A percentile compares a stretch with the other conserved stretches of the same genome.
phyloP scores from a whole-genome alignment of 2,113 vertebrate species.

The Scopus umbretta region DNA sequence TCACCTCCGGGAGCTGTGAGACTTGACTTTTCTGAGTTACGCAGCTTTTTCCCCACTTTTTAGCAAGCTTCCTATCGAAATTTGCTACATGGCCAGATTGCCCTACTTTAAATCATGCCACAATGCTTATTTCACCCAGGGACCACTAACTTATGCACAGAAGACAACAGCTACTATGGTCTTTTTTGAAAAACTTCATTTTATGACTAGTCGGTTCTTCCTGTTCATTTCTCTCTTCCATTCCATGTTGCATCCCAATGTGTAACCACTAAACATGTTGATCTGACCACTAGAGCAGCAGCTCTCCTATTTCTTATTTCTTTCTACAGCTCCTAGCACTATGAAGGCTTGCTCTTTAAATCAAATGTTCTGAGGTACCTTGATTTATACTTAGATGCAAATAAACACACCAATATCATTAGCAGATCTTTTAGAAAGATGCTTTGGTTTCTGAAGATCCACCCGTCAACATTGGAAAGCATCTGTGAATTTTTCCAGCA shows the following conservation, averaged over 20 bases:
- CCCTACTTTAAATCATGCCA: background rate
- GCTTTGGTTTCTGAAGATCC: background rate
- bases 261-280: background rate
- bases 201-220: background rate
- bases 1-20: background rate
- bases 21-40: background rate
- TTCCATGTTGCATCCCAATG: background rate
- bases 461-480: background rate
- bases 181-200: background rate
- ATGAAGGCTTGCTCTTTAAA: background rate
- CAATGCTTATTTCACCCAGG: background rate
- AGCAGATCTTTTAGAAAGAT: background rate
- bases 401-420: background rate
- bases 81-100: background rate
- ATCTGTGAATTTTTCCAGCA: background rate
- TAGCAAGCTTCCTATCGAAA: background rate
- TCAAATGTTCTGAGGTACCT: background rate
- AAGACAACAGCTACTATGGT: background rate
- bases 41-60: background rate
- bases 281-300: background rate
- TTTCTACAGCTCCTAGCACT: background rate
- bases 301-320: background rate
- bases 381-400: background rate
- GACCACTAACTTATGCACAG: background rate
- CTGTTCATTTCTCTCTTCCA: background rate